Base-by-base conservation (phyloP, 2,113 vertebrate species). In the Tapirus terrestris region DNA sequence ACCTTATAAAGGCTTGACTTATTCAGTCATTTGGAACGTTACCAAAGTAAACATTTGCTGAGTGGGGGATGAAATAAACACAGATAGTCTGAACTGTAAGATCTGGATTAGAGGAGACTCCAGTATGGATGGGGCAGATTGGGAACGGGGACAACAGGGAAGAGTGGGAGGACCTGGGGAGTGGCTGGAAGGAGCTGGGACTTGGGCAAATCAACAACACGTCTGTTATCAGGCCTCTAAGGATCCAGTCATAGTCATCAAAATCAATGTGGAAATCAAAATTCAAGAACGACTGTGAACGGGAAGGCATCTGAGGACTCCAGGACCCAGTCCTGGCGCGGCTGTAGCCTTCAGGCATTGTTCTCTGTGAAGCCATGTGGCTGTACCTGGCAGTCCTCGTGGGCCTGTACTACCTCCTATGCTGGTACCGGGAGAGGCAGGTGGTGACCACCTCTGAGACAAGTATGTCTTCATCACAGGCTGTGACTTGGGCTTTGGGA, bases 401-500 rank as follows among this genome's bases (percentile, higher is more conserved):
- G 48, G 48, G 48, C 48, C 48, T 48, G 48, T 48, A 48, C 48
- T 48, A 48, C 48, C 48, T 48, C 48, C 48, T 48, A 8, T 2
- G 48, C 48, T 48, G 48, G 48, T 48, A 48, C 48, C 48, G 48
- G 48, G 48, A 48, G 48, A 48, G 48, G 48, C 48, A 48, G 48
- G 48, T 48, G 2, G 48, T 48, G 48, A 48, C 48, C 48, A 48
- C 48, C 48, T 48, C 48, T 2, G 48, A 48, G 48, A 48, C 67
- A 99, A 98, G 95, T 98, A 98, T 5, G 99, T 99, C 96, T 87
- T 99, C 80, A 98, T 99, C 98, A 99, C 98, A 0, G 99, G 99
- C 79, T 99, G 99, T 2, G 99, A 99, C 97, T 99, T 98, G 6
- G 99, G 99, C 77, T 99, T 99, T 18, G 99, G 99, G 33, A 98